Evolutionary conservation across 1,140 invertebrate species (phyloP).

Genomic region (Atta texana): DNA sequence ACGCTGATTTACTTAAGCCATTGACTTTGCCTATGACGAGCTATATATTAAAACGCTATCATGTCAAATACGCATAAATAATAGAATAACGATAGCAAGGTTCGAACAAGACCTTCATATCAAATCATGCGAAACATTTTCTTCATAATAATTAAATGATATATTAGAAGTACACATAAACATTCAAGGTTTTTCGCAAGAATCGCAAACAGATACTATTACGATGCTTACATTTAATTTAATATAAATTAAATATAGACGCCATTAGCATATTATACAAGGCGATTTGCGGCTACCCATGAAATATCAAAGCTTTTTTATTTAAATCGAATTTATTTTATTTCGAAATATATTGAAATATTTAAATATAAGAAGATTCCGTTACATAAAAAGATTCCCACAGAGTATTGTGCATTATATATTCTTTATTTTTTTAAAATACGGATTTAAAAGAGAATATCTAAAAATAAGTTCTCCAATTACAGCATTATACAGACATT

Average conservation of each 20-base stretch:
- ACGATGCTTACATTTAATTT: background rate
- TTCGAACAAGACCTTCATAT: background rate
- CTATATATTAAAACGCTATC: slow-evolving; percentile 38
- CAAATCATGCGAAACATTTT: background rate
- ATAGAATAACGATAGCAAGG: slow-evolving; percentile 29
- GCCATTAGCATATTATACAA: background rate
- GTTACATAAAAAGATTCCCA: background rate
- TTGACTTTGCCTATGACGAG: slow-evolving; percentile 31
- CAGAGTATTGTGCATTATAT: background rate
- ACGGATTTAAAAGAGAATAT: background rate
- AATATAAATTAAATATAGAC: background rate
- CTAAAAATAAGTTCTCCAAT: background rate
- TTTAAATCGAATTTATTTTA: background rate
- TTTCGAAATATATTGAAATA: background rate
- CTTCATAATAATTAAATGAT: slow-evolving; percentile 4
- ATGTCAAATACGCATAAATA: slow-evolving; percentile 21
- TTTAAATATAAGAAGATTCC: background rate
- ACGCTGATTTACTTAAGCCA: slow-evolving; percentile 53
- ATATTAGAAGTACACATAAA: slow-evolving; percentile 3
- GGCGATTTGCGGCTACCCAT: background rate
- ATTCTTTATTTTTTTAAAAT: background rate
- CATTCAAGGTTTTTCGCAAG: slow-evolving; percentile 17
- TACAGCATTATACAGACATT: slow-evolving; percentile 5
- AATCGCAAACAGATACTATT: background rate
- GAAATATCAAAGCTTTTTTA: background rate